Evolutionary conservation across 2,888 invertebrate species (phyloP).

Genomic region (Hesperia comma): DNA sequence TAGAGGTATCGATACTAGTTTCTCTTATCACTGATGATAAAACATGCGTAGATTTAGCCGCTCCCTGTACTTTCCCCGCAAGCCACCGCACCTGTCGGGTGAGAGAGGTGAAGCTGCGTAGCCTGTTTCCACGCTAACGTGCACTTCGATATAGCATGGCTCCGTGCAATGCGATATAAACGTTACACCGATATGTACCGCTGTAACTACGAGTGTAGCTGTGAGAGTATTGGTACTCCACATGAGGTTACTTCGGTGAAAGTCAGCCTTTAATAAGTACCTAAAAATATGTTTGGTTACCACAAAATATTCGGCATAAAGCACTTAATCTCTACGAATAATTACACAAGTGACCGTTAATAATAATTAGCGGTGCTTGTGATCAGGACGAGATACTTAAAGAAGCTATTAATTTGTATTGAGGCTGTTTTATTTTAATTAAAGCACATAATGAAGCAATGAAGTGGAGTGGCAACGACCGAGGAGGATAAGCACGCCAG

Average conservation of each 20-base stretch:
- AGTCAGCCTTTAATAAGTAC: slow-evolving; percentile 50
- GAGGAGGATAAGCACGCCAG: slow-evolving; percentile 66
- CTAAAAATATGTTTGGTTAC: background rate
- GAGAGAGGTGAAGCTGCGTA: slow-evolving; percentile 62
- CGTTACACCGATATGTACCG: slow-evolving; percentile 45
- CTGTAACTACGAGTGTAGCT: background rate
- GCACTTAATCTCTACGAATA: background rate
- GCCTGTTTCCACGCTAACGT: slow-evolving; percentile 63
- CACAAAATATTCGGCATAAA: background rate
- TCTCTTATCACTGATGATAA: slow-evolving; percentile 81
- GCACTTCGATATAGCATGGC: slow-evolving; percentile 56
- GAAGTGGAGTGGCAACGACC: slow-evolving; percentile 66
- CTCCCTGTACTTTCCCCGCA: slow-evolving; percentile 79
- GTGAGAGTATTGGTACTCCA: slow-evolving; percentile 42
- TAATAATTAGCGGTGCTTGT: slow-evolving; percentile 36
- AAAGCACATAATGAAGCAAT: slow-evolving; percentile 68
- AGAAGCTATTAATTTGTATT: slow-evolving; percentile 32
- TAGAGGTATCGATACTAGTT: slow-evolving; percentile 66
- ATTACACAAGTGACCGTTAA: slow-evolving; percentile 40
- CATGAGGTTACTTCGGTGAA: slow-evolving; percentile 60
- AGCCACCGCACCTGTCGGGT: slow-evolving; percentile 54
- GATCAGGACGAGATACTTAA: slow-evolving; percentile 15
- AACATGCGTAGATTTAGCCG: slow-evolving; percentile 75
- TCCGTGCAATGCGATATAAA: slow-evolving; percentile 58
- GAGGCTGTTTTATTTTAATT: slow-evolving; percentile 62